Evolutionary conservation across 2,888 invertebrate species (phyloP).

Genomic region (Drosophila mulleri): DNA sequence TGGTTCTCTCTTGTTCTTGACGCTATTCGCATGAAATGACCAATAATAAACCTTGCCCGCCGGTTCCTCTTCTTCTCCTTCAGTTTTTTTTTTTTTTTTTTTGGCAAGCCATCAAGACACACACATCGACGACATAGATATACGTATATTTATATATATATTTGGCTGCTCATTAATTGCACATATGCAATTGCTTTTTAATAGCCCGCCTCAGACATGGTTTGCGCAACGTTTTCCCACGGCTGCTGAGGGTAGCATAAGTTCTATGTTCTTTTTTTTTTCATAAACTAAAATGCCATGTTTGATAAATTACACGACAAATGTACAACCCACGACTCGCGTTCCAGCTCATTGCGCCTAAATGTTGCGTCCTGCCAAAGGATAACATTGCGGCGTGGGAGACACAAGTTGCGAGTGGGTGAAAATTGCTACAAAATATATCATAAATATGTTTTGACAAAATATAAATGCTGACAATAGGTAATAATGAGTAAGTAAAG

Average conservation of each 20-base stretch:
- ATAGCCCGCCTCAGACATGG: constrained; percentile 48
- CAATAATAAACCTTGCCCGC: constrained; percentile 39
- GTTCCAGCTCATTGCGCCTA: constrained; percentile 70
- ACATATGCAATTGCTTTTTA: constrained; percentile 75
- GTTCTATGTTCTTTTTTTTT: neutral
- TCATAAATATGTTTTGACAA: neutral
- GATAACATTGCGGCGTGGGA: constrained; percentile 66
- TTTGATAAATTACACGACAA: constrained; percentile 73
- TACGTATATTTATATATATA: neutral
- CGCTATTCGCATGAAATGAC: constrained; percentile 65
- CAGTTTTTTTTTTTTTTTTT: constrained; percentile 11
- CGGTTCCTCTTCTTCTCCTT: neutral
- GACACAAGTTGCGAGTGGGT: constrained; percentile 18
- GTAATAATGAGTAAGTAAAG: constrained; percentile 4
- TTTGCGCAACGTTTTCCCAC: constrained; percentile 61
- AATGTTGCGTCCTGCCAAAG: constrained; percentile 56
- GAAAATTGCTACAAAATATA: constrained; percentile 5
- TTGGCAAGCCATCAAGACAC: constrained; percentile 39
- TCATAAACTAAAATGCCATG: constrained; percentile 10
- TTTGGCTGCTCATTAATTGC: constrained; percentile 71
- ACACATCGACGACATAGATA: constrained; percentile 6
- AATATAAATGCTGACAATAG: neutral
- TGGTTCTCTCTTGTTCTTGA: constrained; percentile 27
- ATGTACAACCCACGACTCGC: constrained; percentile 29
- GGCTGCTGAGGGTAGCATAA: constrained; percentile 43